These are phyloP conservation scores for Halcyon badia DNA, from an alignment of 2,797 vertebrate genomes.

Conservation along the genomic window DNA sequence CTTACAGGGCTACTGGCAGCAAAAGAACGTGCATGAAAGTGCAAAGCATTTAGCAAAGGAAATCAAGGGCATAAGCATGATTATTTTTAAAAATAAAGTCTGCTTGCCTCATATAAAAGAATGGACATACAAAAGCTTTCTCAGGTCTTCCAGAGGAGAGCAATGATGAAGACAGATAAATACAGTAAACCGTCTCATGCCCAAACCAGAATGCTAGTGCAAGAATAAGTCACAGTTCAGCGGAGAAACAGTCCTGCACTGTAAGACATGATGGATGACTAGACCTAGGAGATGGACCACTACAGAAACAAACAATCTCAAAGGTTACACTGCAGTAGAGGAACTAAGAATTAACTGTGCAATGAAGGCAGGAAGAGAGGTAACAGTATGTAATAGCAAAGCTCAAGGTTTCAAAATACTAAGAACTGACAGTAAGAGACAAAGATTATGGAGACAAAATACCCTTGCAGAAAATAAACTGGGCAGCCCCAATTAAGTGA, in stretches of 20 bases:
- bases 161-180: neutral
- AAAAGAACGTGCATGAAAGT: neutral
- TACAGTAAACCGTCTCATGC: neutral
- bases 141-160: neutral
- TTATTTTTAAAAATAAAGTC: neutral
- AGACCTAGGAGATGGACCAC: neutral
- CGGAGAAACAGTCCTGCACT: neutral
- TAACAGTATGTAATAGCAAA: neutral
- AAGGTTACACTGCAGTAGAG: neutral
- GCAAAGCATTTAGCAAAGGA: neutral
- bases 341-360: neutral
- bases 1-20: neutral
- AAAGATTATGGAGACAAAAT: neutral
- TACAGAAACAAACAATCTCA: neutral
- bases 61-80: neutral
- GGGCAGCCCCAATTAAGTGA: neutral
- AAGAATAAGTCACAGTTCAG: neutral
- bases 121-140: neutral
- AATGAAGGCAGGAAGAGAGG: neutral
- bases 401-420: neutral
- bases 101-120: neutral
- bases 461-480: neutral
- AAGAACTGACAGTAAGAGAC: neutral
- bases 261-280: neutral
- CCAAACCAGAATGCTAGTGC: neutral